A percentile compares a stretch with the other conserved stretches of the same genome.
phyloP scores from a whole-genome alignment of 2,888 invertebrate genomes.

The Leptopilina drosophilae region DNA sequence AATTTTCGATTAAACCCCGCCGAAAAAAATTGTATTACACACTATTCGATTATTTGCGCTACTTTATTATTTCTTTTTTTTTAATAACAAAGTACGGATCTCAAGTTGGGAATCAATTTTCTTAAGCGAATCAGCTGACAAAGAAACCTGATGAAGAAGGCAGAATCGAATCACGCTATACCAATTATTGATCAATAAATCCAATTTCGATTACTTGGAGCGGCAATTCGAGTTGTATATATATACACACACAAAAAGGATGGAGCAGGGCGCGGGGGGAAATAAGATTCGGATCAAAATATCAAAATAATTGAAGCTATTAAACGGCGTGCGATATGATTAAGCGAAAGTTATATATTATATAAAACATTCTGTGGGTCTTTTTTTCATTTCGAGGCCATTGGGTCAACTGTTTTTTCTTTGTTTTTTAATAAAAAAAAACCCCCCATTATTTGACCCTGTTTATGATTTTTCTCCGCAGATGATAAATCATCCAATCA shows the following conservation, averaged over 20 bases:
- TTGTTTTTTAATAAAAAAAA: conserved; percentile 23
- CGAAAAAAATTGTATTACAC: too few relatives aligned
- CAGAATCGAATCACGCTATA: conserved; percentile 18
- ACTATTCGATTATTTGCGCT: background rate
- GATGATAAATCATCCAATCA: conserved; percentile 54
- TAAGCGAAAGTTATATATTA: conserved; percentile 1
- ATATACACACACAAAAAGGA: background rate
- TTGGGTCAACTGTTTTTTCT: conserved; percentile 13
- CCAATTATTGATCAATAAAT: conserved; percentile 39
- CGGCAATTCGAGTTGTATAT: background rate
- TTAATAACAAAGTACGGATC: background rate
- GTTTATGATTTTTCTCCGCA: background rate
- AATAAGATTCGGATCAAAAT: conserved; percentile 36
- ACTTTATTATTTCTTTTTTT: background rate
- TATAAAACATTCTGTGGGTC: conserved; percentile 25
- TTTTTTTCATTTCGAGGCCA: conserved; percentile 27
- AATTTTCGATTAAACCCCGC: too few relatives aligned
- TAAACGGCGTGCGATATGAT: conserved; percentile 20
- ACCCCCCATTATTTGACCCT: background rate
- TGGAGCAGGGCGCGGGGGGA: conserved; percentile 1
- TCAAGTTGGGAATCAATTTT: conserved; percentile 21
- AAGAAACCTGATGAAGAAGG: conserved; percentile 24
- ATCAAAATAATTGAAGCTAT: conserved; percentile 31
- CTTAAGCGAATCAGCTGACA: conserved; percentile 6
- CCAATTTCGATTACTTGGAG: conserved; percentile 25